Base-by-base conservation (phyloP, 1,140 invertebrate genomes). In the Dendroctonus valens region DNA sequence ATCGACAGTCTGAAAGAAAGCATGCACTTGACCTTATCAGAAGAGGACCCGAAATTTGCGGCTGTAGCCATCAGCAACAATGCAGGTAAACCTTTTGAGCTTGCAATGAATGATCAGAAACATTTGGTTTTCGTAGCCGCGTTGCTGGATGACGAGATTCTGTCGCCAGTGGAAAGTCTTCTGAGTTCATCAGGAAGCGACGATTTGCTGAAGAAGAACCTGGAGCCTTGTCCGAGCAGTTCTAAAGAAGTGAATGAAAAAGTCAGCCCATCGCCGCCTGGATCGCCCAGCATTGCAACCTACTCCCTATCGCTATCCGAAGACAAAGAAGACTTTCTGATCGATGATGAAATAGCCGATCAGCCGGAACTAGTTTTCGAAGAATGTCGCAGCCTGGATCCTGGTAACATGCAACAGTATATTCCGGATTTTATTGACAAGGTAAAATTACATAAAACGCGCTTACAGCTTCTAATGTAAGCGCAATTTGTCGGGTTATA, bases 291-390 rank as follows among this genome's bases (percentile, higher is more conserved):
- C 0, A 89, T 91, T 65, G 88, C 86, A 0, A 90, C 89, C 0
- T 89, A 88, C 65, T 91, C 90, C 0, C 76, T 91, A 2, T 89
- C 87, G 6, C 77, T 90, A 11, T 89, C 88, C 0, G 85, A 90
- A 59, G 85, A 84, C 5, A 84, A 87, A 65, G 87, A 88, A 46
- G 82, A 88, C 60, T 90, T 87, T 79, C 85, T 91, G 48, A 91
- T 92, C 67, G 93, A 95, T 74, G 93, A 95, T 72, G 93, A 95
- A 78, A 94, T 94, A 52, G 90, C 90, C 8, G 93, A 95, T 79
- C 93, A 95, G 75, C 93, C 93, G 7, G 91, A 87, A 0, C 78
- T 95, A 54, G 83, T 91, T 3, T 92, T 93, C 74, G 85, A 89
- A 74, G 86, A 88, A 77, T 11, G 26, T 50, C 5, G 26, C 26